Conservation (phyloP, 2,888 invertebrate genomes). For the Drosophila macrospina region DNA sequence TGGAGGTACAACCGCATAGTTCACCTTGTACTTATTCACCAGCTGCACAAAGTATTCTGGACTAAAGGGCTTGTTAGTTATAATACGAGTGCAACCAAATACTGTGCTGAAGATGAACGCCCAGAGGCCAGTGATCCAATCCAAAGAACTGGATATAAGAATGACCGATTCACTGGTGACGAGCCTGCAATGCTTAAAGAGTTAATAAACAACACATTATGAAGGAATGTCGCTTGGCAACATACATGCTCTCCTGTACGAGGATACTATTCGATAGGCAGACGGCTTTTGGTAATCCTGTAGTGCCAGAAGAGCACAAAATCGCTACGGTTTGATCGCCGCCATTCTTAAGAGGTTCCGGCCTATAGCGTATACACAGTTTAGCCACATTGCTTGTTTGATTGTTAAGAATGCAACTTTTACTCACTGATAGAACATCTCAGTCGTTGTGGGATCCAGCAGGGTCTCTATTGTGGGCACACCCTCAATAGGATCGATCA, state of each 20-base stretch:
- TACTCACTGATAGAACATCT: conserved; percentile 60
- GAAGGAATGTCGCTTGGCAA: not conserved
- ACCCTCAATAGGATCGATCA: conserved; percentile 54
- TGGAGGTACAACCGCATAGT: conserved; percentile 64
- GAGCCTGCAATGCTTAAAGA: conserved; percentile 32
- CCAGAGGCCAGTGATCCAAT: conserved; percentile 71
- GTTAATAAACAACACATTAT: not conserved
- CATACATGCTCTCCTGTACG: conserved; percentile 51
- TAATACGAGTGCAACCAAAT: conserved; percentile 62
- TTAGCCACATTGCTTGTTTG: not conserved
- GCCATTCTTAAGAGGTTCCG: conserved; percentile 57
- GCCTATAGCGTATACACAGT: conserved; percentile 36
- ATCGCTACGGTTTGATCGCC: conserved; percentile 70
- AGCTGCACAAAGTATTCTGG: conserved; percentile 69
- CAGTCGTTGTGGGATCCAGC: conserved; percentile 58
- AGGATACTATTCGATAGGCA: conserved; percentile 64
- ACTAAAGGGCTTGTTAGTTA: conserved; percentile 65
- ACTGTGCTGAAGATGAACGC: conserved; percentile 58
- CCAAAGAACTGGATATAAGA: conserved; percentile 63
- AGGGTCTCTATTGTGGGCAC: conserved; percentile 62
- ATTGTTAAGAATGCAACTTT: too few relatives aligned
- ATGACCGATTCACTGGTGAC: conserved; percentile 52
- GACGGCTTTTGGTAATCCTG: conserved; percentile 79
- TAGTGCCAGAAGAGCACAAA: conserved; percentile 79
- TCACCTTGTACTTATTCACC: conserved; percentile 73